A percentile compares a stretch with the other conserved stretches of the same genome.
Evolutionary conservation across 1,140 invertebrate genomes (phyloP).

Genomic region (Mylabris phalerata): DNA sequence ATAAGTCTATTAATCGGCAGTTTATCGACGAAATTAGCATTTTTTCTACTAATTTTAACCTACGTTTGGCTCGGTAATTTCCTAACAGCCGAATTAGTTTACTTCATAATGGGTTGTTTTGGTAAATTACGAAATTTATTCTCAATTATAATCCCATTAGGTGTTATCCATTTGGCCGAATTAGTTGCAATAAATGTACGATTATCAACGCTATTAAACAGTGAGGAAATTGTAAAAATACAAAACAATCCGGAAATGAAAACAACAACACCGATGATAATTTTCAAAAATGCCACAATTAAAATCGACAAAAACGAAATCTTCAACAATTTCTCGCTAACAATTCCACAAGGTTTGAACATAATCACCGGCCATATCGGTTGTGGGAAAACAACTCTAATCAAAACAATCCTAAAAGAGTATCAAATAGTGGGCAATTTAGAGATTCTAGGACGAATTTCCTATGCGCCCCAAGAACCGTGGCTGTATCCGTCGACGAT

Average conservation of each 20-base stretch:
- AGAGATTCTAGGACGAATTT: slow-evolving; percentile 44
- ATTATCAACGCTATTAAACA: slow-evolving; percentile 17
- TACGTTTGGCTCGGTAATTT: slow-evolving; percentile 60
- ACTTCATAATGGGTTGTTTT: slow-evolving; percentile 67
- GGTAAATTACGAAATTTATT: slow-evolving; percentile 64
- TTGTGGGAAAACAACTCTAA: slow-evolving; percentile 68
- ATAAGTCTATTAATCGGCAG: slow-evolving; percentile 34
- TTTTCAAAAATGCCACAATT: slow-evolving; percentile 17
- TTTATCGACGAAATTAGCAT: slow-evolving; percentile 57
- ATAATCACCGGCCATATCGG: slow-evolving; percentile 65
- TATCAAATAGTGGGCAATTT: slow-evolving; percentile 46
- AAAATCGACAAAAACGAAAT: slow-evolving; percentile 39
- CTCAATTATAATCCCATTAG: slow-evolving; percentile 64
- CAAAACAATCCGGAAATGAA: neutral
- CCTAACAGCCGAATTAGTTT: slow-evolving; percentile 68
- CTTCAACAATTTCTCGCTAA: slow-evolving; percentile 52
- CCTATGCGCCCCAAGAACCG: slow-evolving; percentile 57
- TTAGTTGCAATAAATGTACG: slow-evolving; percentile 15
- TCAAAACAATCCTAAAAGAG: slow-evolving; percentile 75
- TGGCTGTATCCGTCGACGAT: slow-evolving; percentile 50
- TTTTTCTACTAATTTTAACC: slow-evolving; percentile 52
- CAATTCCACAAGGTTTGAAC: slow-evolving; percentile 48
- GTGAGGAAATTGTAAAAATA: slow-evolving; percentile 9
- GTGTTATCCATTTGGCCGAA: slow-evolving; percentile 53
- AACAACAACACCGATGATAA: slow-evolving; percentile 10